phyloP scores from a whole-genome alignment of 2,797 vertebrate species.

The Diplodus puntazzo region DNA sequence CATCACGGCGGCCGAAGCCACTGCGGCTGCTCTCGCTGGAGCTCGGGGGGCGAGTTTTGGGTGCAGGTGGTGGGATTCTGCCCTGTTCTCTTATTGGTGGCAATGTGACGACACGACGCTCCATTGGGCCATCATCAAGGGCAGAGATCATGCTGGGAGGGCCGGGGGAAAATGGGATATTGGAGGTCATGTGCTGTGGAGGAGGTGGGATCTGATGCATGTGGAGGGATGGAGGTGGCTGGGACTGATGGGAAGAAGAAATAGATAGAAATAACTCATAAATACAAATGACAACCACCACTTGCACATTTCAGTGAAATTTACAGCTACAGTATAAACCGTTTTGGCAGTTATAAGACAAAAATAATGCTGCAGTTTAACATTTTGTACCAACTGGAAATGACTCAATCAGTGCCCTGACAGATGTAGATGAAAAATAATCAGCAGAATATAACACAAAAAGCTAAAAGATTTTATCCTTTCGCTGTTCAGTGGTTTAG shows the following conservation, averaged over 20 bases:
- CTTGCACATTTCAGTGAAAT: not conserved
- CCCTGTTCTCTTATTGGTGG: slow-evolving; percentile 84
- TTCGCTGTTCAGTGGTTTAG: too few species aligned
- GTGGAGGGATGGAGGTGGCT: slow-evolving; percentile 55
- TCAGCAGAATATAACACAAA: not conserved
- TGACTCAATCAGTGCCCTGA: not conserved
- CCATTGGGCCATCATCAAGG: slow-evolving; percentile 84
- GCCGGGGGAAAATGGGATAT: slow-evolving; percentile 79
- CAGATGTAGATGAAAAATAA: not conserved
- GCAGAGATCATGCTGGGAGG: slow-evolving; percentile 94
- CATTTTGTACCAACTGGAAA: not conserved
- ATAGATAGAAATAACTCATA: not conserved
- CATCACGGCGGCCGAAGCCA: slow-evolving; percentile 70
- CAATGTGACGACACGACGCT: slow-evolving; percentile 87
- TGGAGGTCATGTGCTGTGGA: slow-evolving; percentile 73
- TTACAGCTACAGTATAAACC: not conserved
- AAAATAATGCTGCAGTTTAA: not conserved
- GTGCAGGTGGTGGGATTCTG: slow-evolving; percentile 63
- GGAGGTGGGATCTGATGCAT: slow-evolving; percentile 75
- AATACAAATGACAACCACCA: slow-evolving; percentile 7
- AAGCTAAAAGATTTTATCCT: not conserved
- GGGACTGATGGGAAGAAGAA: slow-evolving; percentile 30
- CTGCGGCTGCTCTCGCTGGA: slow-evolving; percentile 82
- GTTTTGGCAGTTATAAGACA: not conserved
- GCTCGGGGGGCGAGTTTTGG: slow-evolving; percentile 73